Conservation (phyloP, 1,140 invertebrate genomes). For the Cydia amplana region DNA sequence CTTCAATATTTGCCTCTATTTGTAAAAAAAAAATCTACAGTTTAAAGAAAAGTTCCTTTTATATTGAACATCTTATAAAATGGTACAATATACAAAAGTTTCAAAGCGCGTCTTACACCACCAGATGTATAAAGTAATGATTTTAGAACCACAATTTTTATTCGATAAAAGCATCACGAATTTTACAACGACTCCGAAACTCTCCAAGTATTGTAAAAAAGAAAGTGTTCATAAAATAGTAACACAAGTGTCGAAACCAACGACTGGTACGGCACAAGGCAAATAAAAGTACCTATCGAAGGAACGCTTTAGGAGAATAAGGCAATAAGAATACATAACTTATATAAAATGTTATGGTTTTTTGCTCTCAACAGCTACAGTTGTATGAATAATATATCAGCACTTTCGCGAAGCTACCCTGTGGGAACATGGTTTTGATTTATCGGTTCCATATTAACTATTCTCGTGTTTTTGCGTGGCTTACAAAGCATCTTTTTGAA, state of each 20-base stretch:
- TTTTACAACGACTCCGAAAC: not conserved
- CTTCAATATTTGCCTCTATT: too few relatives aligned
- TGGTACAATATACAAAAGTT: not conserved
- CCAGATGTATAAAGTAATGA: not conserved
- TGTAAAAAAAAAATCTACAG: too few relatives aligned
- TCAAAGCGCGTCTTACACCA: not conserved
- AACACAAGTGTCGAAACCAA: not conserved
- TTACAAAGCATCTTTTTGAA: not conserved
- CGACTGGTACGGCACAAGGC: constrained; percentile 3
- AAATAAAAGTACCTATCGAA: constrained; percentile 1
- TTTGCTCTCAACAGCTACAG: not conserved
- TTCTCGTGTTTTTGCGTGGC: not conserved
- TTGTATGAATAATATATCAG: constrained; percentile 6
- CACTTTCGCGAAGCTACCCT: constrained; percentile 8
- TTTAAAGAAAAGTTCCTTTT: too few relatives aligned
- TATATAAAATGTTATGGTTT: constrained; percentile 1
- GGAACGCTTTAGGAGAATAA: not conserved
- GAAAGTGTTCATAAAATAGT: constrained; percentile 7
- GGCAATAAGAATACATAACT: not conserved
- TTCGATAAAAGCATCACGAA: not conserved
- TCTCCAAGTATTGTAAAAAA: constrained; percentile 2
- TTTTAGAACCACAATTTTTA: not conserved
- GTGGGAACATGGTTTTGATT: not conserved
- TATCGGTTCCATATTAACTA: constrained; percentile 12
- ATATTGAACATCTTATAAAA: too few relatives aligned